phyloP scores from a whole-genome alignment of 2,797 vertebrate genomes.

The Enteromius trimaculatus region DNA sequence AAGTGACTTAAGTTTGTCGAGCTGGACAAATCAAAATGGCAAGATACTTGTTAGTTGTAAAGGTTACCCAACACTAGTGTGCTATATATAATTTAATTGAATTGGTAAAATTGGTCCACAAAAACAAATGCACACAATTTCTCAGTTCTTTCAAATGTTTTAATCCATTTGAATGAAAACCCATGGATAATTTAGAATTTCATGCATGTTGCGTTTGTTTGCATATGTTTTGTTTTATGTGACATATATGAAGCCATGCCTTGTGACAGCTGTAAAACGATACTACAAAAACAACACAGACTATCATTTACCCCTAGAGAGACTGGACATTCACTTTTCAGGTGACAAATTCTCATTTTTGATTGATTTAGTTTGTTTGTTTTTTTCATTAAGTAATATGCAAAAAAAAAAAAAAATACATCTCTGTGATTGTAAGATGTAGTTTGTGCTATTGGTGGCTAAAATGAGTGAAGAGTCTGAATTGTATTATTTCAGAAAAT shows the following conservation, averaged over 20 bases:
- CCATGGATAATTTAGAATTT: background rate
- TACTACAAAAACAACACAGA: conserved; percentile 13
- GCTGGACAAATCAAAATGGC: too few relatives aligned
- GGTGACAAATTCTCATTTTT: background rate
- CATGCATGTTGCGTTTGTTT: background rate
- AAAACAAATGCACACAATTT: background rate
- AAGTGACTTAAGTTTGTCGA: too few relatives aligned
- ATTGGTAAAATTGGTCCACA: too few relatives aligned
- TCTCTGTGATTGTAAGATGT: background rate
- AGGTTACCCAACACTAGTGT: background rate
- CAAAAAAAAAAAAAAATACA: background rate
- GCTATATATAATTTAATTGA: background rate
- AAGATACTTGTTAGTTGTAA: too few relatives aligned
- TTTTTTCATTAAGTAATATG: background rate
- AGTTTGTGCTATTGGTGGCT: background rate
- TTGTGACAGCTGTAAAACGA: conserved; percentile 25
- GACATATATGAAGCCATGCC: conserved; percentile 1
- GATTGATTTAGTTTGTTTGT: background rate
- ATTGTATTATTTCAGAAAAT: background rate
- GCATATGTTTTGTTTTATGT: conserved; percentile 30
- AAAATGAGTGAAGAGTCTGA: background rate
- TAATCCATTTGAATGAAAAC: background rate
- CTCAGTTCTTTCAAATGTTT: background rate
- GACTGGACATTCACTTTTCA: background rate
- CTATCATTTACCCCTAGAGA: background rate